These are phyloP conservation scores for Chymomyza caudatula DNA, from an alignment of 2,888 invertebrate species.

Conservation along the genomic window DNA sequence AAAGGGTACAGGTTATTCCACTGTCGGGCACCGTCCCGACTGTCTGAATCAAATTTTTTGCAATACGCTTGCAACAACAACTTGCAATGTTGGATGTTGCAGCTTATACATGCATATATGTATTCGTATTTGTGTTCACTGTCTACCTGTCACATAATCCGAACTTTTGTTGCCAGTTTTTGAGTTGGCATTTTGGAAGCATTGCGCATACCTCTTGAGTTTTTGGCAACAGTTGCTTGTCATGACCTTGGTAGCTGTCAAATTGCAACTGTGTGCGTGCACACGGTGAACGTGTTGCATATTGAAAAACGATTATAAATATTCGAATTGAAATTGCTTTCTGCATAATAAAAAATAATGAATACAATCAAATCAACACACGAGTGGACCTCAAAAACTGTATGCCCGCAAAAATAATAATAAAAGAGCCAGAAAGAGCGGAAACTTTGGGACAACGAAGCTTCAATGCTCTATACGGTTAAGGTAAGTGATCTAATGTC, in stretches of 20 bases:
- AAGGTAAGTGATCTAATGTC: too few species aligned
- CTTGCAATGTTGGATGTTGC: too few species aligned
- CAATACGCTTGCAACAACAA: too few species aligned
- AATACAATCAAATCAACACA: slow-evolving; percentile 4
- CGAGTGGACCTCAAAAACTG: not conserved
- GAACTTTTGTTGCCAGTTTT: not conserved
- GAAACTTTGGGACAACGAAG: not conserved
- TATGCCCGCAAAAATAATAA: not conserved
- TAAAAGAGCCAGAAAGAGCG: not conserved
- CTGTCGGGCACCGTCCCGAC: too few species aligned
- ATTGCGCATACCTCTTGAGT: not conserved
- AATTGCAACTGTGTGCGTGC: not conserved
- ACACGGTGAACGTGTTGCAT: not conserved
- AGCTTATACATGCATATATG: too few species aligned
- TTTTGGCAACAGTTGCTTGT: not conserved
- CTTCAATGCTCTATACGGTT: not conserved
- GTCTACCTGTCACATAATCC: not conserved
- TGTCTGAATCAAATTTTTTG: too few species aligned
- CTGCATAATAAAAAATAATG: slow-evolving; percentile 12
- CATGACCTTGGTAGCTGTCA: not conserved
- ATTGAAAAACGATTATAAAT: slow-evolving; percentile 33
- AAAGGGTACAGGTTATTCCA: too few species aligned
- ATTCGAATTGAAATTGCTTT: slow-evolving; percentile 30
- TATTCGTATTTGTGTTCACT: not conserved
- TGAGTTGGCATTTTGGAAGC: slow-evolving; percentile 5